Conservation (phyloP, 2,113 vertebrate species). For the Hyperoodon ampullatus region DNA sequence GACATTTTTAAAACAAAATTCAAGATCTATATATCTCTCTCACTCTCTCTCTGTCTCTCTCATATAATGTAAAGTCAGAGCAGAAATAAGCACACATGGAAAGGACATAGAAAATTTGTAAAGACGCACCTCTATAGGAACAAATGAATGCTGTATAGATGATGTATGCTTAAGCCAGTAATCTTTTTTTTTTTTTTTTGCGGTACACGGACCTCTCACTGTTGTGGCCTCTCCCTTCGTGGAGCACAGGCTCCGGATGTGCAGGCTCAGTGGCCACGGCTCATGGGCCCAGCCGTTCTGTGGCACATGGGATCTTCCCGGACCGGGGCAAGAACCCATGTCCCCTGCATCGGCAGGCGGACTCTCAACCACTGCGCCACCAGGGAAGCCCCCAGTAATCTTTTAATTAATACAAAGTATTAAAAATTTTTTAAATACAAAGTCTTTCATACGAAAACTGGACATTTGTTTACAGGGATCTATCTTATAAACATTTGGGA, state of each 20-base stretch:
- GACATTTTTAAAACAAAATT: not conserved
- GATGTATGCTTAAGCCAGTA: not conserved
- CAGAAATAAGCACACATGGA: not conserved
- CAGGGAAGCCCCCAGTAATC: not conserved
- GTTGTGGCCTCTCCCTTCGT: too few species aligned
- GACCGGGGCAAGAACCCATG: too few species aligned
- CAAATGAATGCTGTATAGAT: not conserved
- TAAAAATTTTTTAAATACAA: not conserved
- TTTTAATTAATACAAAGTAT: not conserved
- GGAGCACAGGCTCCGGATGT: too few species aligned
- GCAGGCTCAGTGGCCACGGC: too few species aligned
- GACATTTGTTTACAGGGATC: not conserved
- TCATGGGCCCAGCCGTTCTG: too few species aligned
- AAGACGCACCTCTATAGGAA: not conserved
- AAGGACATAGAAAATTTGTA: not conserved
- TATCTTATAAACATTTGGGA: not conserved
- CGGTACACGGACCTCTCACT: too few species aligned
- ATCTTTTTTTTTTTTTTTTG: too few species aligned
- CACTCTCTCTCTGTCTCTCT: not conserved
- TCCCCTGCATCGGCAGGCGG: too few species aligned
- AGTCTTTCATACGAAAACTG: not conserved
- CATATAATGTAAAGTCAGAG: not conserved
- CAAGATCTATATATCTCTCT: not conserved
- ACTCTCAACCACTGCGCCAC: too few species aligned
- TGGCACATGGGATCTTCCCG: too few species aligned